A percentile compares a stretch with the other conserved stretches of the same genome.
Evolutionary conservation across 2,797 vertebrate genomes (phyloP).

Genomic region (Melanotaenia pygmaea): DNA sequence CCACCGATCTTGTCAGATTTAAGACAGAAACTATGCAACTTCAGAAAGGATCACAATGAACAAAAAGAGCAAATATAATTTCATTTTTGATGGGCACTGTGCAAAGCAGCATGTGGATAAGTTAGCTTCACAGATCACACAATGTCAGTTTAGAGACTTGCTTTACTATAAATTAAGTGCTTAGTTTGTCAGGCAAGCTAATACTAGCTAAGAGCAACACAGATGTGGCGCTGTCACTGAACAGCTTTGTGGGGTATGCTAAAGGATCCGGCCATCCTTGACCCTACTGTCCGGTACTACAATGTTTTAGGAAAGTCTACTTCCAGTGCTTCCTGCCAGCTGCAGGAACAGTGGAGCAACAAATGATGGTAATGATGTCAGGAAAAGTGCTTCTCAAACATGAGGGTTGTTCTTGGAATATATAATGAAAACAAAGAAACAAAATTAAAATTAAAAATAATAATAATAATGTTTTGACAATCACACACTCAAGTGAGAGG

Average conservation of each 20-base stretch:
- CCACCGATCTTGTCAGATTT: constrained; percentile 9
- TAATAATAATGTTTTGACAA: constrained; percentile 70
- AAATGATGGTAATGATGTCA: constrained; percentile 79
- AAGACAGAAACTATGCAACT: neutral
- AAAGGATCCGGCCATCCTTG: constrained; percentile 39
- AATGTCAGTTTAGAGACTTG: neutral
- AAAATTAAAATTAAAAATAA: constrained; percentile 26
- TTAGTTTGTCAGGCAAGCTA: constrained; percentile 57
- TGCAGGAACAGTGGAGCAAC: constrained; percentile 64
- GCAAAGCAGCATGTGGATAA: neutral
- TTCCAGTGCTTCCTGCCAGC: constrained; percentile 68
- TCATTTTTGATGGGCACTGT: neutral
- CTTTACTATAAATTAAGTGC: constrained; percentile 21
- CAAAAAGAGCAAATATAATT: neutral
- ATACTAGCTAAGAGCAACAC: constrained; percentile 69
- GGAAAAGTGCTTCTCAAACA: constrained; percentile 71
- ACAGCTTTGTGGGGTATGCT: constrained; percentile 34
- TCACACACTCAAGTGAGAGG: constrained; percentile 71
- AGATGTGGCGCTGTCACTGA: constrained; percentile 59
- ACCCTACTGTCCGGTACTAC: constrained; percentile 44
- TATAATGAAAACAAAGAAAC: constrained; percentile 55
- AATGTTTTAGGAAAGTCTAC: constrained; percentile 76
- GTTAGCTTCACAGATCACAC: neutral
- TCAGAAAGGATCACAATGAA: constrained; percentile 2
- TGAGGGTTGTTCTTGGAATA: constrained; percentile 68